Percentiles rank a stretch among this genome's conserved stretches.
Conservation (phyloP, 1,140 invertebrate species). For the Drosophila mayri region DNA sequence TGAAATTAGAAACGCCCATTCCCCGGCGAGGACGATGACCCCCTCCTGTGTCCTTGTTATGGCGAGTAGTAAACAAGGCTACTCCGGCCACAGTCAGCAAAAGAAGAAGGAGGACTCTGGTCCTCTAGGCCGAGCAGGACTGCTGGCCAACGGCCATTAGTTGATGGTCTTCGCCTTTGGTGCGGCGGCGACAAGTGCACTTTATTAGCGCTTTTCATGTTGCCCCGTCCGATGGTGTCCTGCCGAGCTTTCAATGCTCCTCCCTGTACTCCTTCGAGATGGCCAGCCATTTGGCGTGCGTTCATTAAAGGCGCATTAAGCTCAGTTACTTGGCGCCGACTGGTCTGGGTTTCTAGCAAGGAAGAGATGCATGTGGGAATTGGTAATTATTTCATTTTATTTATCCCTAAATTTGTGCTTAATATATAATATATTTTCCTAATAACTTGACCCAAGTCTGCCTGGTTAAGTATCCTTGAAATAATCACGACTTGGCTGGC, state of each 20-base stretch:
- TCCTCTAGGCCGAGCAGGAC: background rate
- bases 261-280: background rate
- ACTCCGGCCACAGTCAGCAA: background rate
- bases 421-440: too few relatives aligned
- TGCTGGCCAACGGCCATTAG: constrained; percentile 42
- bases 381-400: background rate
- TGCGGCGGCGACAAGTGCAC: constrained; percentile 66
- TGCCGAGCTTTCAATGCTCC: constrained; percentile 2
- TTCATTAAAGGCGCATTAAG: constrained; percentile 71
- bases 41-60: constrained; percentile 40
- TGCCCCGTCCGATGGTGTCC: constrained; percentile 16
- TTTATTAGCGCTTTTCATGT: constrained; percentile 63
- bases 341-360: background rate
- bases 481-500: background rate
- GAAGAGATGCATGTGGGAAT: background rate
- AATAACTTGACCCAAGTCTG: background rate
- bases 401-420: too few relatives aligned
- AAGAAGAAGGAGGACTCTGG: background rate
- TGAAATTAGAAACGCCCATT: constrained; percentile 66
- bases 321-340: constrained; percentile 4
- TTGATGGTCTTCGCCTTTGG: constrained; percentile 40
- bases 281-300: constrained; percentile 56
- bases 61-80: constrained; percentile 43
- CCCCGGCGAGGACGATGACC: constrained; percentile 10
- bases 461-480: background rate